Base-by-base conservation (phyloP, 2,888 invertebrate genomes). In the Acanthopleura granulata region DNA sequence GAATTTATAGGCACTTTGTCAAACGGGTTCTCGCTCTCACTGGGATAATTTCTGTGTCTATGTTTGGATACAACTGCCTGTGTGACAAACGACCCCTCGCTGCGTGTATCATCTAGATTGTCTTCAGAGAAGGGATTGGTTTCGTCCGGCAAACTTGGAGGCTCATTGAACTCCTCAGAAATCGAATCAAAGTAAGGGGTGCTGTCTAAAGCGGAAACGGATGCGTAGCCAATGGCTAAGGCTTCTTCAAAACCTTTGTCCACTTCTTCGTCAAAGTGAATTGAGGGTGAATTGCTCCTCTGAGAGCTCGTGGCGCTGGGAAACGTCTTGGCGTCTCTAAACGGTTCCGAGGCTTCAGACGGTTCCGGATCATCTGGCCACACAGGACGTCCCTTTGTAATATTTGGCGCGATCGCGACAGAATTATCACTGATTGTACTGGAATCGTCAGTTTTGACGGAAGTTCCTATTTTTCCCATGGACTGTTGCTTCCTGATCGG, bases 191-290 rank as follows among this genome's bases (percentile, higher is more conserved):
- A 85, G 77, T 81, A 84, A 16, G 82, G 49, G 12, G 77, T 76
- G 49, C 84, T 79, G 49, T 82, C 82, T n/a, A 78, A 74, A 25
- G 76, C 78, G 30, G 77, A 40, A 12, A 75, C 77, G 0, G 79
- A 72, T 16, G 77, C 74, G 51, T 82, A 80, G 50, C 83, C 81
- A 14, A 77, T 73, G 11, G 84, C 79, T 14, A 85, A 72, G 12
- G 85, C 84, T 61, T 85, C 85, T 50, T 86, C 85, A 62, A 85
- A 85, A 4, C 83, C 84, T n/a, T 81, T 74, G 25, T 87, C 85
- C 1, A 81, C 83, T 30, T 85, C 83, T 25, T 82, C 80, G 71
- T 85, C 84, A 77, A 85, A 86, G 22, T 80, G 71, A n/a, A 71
- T 71, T 25, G 71, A 71, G 15, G 71, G 50, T 27, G 66, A 66